These are phyloP conservation scores for Ameiurus melas DNA, from an alignment of 2,113 vertebrate genomes.

Conservation along the genomic window DNA sequence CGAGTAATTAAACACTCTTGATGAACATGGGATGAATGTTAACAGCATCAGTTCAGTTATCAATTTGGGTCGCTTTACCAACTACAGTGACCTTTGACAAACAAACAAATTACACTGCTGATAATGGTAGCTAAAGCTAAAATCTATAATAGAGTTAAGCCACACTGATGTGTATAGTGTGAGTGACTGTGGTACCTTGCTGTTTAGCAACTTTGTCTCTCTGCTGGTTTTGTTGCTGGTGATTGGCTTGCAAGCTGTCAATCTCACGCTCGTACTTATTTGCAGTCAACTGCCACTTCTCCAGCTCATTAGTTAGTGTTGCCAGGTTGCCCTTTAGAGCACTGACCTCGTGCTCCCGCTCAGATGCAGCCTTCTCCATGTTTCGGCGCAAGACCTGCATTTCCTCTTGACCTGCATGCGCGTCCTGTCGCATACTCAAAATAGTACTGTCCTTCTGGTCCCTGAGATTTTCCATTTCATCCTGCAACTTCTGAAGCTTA, in stretches of 20 bases:
- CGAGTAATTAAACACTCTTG: neutral
- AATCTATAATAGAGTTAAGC: neutral
- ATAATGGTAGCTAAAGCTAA: neutral
- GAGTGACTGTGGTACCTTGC: constrained; percentile 74
- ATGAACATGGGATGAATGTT: neutral
- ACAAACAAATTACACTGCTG: neutral
- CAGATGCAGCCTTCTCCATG: constrained; percentile 79
- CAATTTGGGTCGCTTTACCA: neutral
- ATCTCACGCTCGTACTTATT: constrained; percentile 87
- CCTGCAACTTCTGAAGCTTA: constrained; percentile 79
- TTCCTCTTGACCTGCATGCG: constrained; percentile 84
- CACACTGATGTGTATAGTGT: neutral
- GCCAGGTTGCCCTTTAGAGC: constrained; percentile 81
- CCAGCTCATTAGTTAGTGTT: constrained; percentile 80
- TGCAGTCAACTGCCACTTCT: constrained; percentile 85
- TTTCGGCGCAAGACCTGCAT: constrained; percentile 82
- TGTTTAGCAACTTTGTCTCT: constrained; percentile 82
- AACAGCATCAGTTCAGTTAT: neutral
- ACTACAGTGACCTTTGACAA: neutral
- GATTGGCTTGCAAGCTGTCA: constrained; percentile 79
- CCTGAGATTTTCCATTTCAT: constrained; percentile 80
- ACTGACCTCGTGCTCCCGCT: constrained; percentile 81
- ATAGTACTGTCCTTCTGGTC: constrained; percentile 82
- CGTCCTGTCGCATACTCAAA: constrained; percentile 74
- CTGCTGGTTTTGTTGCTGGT: constrained; percentile 86